A percentile compares a stretch with the other conserved stretches of the same genome.
Conservation (phyloP, 1,140 invertebrate genomes). For the Zaprionus lachaisei region DNA sequence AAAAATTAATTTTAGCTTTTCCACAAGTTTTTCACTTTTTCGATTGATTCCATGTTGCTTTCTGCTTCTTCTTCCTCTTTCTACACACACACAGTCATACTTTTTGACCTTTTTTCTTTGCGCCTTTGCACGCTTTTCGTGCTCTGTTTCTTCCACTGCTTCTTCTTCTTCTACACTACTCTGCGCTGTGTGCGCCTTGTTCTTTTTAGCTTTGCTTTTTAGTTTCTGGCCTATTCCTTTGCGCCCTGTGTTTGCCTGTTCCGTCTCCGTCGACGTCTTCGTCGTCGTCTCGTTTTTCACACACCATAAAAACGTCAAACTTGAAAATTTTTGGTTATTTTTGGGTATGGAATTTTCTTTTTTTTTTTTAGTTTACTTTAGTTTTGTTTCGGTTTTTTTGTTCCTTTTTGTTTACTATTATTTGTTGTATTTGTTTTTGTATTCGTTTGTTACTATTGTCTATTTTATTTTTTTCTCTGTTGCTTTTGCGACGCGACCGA, state of each 20-base stretch:
- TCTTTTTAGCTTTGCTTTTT: conserved; percentile 44
- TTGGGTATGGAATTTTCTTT: conserved; percentile 52
- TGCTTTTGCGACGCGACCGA: conserved; percentile 65
- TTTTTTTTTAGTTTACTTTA: conserved; percentile 30
- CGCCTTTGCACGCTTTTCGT: conserved; percentile 46
- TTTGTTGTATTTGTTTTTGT: conserved; percentile 16
- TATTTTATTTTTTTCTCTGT: conserved; percentile 32
- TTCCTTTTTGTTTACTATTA: neutral
- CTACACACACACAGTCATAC: conserved; percentile 25
- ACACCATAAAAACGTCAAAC: conserved; percentile 59
- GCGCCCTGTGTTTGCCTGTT: conserved; percentile 31
- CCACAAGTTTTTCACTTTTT: conserved; percentile 73
- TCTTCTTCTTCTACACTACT: conserved; percentile 12
- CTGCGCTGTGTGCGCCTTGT: conserved; percentile 30
- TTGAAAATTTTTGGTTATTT: conserved; percentile 54
- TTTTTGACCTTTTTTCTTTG: conserved; percentile 59
- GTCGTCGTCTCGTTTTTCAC: conserved; percentile 44
- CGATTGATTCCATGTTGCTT: conserved; percentile 54
- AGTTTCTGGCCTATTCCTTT: conserved; percentile 49
- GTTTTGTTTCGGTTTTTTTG: conserved; percentile 14
- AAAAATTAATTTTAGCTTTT: conserved; percentile 83
- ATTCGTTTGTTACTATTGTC: conserved; percentile 19
- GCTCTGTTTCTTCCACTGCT: conserved; percentile 7
- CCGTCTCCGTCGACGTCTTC: conserved; percentile 2
- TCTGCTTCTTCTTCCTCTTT: conserved; percentile 21